Evolutionary conservation across 2,888 invertebrate genomes (phyloP).

Genomic region (Vanessa cardui): DNA sequence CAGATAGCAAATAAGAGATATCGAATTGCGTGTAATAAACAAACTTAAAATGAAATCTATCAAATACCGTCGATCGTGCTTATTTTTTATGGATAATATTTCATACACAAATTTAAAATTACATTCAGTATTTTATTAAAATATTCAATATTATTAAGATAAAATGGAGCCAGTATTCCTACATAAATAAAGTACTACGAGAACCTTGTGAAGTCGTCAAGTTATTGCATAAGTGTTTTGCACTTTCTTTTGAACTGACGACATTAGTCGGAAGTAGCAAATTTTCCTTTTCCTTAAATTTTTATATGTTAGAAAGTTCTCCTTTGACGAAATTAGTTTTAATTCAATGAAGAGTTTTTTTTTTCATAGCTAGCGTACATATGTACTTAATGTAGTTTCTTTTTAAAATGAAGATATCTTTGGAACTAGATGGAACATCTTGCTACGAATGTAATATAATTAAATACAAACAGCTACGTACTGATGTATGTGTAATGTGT

Average conservation of each 20-base stretch:
- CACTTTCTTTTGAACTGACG: constrained; percentile 7
- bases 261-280: not conserved
- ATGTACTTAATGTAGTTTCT: no score
- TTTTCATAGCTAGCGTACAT: no score
- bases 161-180: constrained; percentile 9
- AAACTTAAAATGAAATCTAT: no score
- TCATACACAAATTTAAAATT: no score
- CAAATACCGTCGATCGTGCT: no score
- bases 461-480: no score
- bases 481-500: no score
- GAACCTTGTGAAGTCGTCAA: not conserved
- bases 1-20: not conserved
- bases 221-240: constrained; percentile 17
- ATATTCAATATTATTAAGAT: not conserved
- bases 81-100: no score
- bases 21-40: not conserved
- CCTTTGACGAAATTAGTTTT: no score
- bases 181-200: constrained; percentile 1
- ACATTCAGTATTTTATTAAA: not conserved
- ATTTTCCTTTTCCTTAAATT: not conserved
- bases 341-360: no score
- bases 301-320: not conserved
- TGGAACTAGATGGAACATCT: not conserved
- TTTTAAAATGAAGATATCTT: not conserved
- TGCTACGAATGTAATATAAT: no score